A percentile compares a stretch with the other conserved stretches of the same genome.
phyloP scores from a whole-genome alignment of 1,140 invertebrate species.

The Chrysoperla carnea region DNA sequence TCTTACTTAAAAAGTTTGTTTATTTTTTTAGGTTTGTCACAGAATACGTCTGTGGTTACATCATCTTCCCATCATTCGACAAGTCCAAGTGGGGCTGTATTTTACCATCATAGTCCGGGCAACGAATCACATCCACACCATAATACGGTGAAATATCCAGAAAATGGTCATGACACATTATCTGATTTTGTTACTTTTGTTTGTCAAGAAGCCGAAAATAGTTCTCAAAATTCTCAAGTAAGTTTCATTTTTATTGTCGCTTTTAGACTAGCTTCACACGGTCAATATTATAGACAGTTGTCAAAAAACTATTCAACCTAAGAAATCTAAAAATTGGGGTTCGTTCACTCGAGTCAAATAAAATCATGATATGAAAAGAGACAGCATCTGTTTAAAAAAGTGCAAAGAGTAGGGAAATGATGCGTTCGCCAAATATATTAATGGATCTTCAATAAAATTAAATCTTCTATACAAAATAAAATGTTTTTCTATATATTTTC shows the following conservation, averaged over 20 bases:
- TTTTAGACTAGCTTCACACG: no score
- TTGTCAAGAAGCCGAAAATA: conserved; percentile 79
- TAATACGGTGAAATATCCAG: conserved; percentile 52
- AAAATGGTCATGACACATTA: conserved; percentile 73
- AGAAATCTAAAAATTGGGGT: background rate
- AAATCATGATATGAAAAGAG: background rate
- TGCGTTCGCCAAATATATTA: no score
- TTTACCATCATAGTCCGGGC: conserved; percentile 28
- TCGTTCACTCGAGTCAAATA: background rate
- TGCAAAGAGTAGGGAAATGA: no score
- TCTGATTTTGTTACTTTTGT: conserved; percentile 94
- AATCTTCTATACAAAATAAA: no score
- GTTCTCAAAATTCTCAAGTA: conserved; percentile 64
- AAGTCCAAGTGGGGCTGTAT: conserved; percentile 24
- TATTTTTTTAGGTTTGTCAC: conserved; percentile 9
- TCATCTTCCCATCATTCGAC: conserved; percentile 21
- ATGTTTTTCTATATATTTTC: conserved; percentile 1
- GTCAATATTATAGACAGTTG: background rate
- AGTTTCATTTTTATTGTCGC: conserved; percentile 12
- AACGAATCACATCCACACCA: conserved; percentile 15
- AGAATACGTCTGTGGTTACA: conserved; percentile 22
- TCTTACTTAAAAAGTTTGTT: no score
- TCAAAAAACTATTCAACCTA: background rate
- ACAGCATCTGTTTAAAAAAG: background rate
- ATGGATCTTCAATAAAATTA: no score